Conservation (phyloP, 2,797 vertebrate genomes). For the Sphenopsis melanotis region DNA sequence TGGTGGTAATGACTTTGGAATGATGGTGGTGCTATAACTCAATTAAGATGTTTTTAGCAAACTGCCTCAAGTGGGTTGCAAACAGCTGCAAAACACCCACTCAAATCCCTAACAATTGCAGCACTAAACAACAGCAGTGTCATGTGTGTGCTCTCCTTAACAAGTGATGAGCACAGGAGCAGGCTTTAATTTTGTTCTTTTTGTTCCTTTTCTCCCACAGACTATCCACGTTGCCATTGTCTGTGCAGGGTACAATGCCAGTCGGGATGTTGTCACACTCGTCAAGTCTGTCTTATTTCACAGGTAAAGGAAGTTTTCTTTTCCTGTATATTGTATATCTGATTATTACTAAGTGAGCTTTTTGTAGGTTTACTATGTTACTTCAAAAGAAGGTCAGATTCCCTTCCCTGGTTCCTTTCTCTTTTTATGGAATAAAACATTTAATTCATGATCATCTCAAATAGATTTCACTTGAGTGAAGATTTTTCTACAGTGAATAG, state of each 20-base stretch:
- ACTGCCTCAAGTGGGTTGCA: conserved; percentile 51
- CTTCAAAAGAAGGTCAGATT: background rate
- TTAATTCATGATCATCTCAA: background rate
- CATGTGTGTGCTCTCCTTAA: background rate
- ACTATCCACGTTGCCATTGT: conserved; percentile 98
- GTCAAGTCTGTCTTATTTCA: conserved; percentile 98
- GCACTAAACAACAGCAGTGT: background rate
- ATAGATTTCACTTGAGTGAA: background rate
- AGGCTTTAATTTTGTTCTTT: background rate
- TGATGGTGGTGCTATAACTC: conserved; percentile 66
- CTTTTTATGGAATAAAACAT: background rate
- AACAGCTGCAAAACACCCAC: conserved; percentile 42
- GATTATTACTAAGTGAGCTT: background rate
- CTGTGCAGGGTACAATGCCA: conserved; percentile 96
- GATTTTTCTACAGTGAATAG: background rate
- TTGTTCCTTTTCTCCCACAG: conserved; percentile 71
- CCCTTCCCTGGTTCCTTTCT: background rate
- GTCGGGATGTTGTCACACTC: conserved; percentile 94
- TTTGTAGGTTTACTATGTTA: background rate
- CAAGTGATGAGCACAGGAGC: background rate
- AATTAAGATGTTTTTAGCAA: conserved; percentile 71
- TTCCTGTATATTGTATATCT: background rate
- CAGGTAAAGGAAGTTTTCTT: conserved; percentile 78
- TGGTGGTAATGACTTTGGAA: conserved; percentile 59
- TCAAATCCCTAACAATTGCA: conserved; percentile 6